phyloP scores from a whole-genome alignment of 2,888 invertebrate genomes.

The Dendrolimus houi region DNA sequence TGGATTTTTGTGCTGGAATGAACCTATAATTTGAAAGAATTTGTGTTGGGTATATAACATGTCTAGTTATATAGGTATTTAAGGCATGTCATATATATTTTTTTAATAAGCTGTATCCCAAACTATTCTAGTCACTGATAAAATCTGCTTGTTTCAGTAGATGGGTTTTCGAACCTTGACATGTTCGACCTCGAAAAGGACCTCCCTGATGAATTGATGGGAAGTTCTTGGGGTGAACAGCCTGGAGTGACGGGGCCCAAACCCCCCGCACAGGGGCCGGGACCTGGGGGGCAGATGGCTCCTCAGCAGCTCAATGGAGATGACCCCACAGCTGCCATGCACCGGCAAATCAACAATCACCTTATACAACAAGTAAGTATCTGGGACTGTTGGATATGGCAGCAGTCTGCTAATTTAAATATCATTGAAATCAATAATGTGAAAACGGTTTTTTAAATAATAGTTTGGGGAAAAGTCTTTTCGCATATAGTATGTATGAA shows the following conservation, averaged over 20 bases:
- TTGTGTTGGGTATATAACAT: no score
- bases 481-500: no score
- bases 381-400: constrained; percentile 30
- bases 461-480: no score
- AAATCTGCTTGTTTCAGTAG: constrained; percentile 57
- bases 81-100: no score
- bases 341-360: constrained; percentile 79
- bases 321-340: constrained; percentile 77
- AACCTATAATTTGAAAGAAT: no score
- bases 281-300: constrained; percentile 79
- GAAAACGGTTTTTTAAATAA: no score
- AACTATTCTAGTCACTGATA: neutral
- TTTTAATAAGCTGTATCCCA: neutral
- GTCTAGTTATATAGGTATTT: no score
- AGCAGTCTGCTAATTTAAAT: no score
- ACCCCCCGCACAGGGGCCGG: constrained; percentile 89
- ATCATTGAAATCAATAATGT: no score
- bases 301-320: constrained; percentile 83
- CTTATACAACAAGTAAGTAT: constrained; percentile 80
- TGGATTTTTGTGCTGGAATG: no score
- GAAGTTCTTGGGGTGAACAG: constrained; percentile 86
- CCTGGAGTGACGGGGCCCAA: constrained; percentile 80
- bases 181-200: constrained; percentile 94
- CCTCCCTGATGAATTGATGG: constrained; percentile 92
- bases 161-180: constrained; percentile 88